Base-by-base conservation (phyloP, 2,888 invertebrate genomes). In the Hypsopygia costalis region DNA sequence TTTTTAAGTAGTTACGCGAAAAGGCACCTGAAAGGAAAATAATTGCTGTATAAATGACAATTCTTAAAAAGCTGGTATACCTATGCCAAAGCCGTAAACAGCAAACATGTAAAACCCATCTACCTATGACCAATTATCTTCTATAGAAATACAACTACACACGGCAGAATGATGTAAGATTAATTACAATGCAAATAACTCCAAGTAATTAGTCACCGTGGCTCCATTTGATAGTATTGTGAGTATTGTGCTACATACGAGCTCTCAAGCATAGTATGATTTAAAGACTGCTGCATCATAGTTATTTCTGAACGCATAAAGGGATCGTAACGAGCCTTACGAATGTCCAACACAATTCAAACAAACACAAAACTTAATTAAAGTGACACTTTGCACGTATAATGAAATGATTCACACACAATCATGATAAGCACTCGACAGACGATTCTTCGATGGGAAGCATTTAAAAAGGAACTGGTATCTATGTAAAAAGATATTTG, bases 291-390 rank as follows among this genome's bases (percentile, higher is more conserved):
- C 16, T 16, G 16, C 25, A 25, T 25, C 78, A 77, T 61, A 65
- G 66, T 62, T 74, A 78, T 78, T 79, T 80, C 57, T 72, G 72
- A 64, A 58, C 66, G 53, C 45, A 47, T 73, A 62, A 64, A 67
- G 54, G 59, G 63, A 57, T 56, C 66, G 67, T 72, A 73, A 70
- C 63, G 62, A 64, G 59, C 69, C 67, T 71, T 73, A 68, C 74
- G 75, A 72, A 75, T 75, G 74, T 70, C 66, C 69, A n/a, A n/a
- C n/a, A 74, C 78, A 75, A 78, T 73, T 77, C 73, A 72, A 65
- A 61, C 65, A 68, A 71, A 80, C 70, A 73, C 80, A 75, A 81
- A 82, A 81, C 80, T 81, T 83, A 83, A 85, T 85, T 85, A 81
- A 81, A 76, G 58, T 81, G 83, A 85, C 81, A 81, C 77, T 76